Conservation (phyloP, 37 sponge, comb jelly and placozoan species). For the Eunapius fragilis region DNA sequence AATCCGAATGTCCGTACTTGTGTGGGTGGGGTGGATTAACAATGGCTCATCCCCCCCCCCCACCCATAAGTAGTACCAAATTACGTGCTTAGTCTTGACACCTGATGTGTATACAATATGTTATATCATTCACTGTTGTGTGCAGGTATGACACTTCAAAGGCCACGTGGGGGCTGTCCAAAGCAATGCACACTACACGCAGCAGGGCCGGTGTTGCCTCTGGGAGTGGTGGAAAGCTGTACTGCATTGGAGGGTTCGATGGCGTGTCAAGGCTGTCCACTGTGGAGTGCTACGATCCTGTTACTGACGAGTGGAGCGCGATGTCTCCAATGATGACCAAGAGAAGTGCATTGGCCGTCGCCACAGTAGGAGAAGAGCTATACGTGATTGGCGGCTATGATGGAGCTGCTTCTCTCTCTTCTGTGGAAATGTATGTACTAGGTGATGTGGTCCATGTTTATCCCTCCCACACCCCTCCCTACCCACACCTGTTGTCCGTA, state of each 20-base stretch:
- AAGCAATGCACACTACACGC: slow-evolving; percentile 38
- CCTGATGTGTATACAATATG: not conserved
- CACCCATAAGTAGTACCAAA: too few relatives aligned
- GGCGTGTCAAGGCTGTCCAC: slow-evolving; percentile 42
- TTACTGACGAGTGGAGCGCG: slow-evolving; percentile 44
- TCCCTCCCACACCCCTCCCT: too few relatives aligned
- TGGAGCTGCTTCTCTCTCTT: slow-evolving; percentile 39
- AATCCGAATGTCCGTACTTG: too few relatives aligned
- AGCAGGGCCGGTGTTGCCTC: slow-evolving; percentile 72
- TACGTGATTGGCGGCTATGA: slow-evolving; percentile 63
- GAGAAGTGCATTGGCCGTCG: slow-evolving; percentile 65
- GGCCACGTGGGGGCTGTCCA: slow-evolving; percentile 30
- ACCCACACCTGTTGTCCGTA: too few relatives aligned
- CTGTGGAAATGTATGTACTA: slow-evolving; percentile 49
- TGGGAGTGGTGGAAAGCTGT: slow-evolving; percentile 36
- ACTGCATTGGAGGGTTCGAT: slow-evolving; percentile 73
- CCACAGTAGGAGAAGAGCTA: slow-evolving; percentile 20
- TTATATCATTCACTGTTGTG: too few relatives aligned
- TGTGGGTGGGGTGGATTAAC: too few relatives aligned
- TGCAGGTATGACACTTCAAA: slow-evolving; percentile 42
- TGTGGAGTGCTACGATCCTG: slow-evolving; percentile 58
- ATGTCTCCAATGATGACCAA: slow-evolving; percentile 47
- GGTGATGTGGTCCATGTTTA: slow-evolving; percentile 13
- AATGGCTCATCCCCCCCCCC: too few relatives aligned
- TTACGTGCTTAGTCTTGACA: too few relatives aligned